phyloP scores from a whole-genome alignment of 2,113 vertebrate genomes.

The Okapia johnstoni region DNA sequence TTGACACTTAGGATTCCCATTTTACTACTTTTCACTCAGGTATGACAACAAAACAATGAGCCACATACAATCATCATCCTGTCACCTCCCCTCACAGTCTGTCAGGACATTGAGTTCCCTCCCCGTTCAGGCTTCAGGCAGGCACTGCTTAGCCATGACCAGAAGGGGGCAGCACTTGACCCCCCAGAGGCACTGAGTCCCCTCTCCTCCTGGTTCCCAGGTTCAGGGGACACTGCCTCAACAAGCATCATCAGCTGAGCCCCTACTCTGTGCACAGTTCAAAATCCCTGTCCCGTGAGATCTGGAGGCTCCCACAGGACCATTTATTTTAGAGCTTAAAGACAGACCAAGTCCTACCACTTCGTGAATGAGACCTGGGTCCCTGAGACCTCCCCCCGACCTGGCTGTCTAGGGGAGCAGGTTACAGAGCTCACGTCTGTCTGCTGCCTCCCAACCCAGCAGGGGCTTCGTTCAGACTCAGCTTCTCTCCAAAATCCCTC shows the following conservation, averaged over 20 bases:
- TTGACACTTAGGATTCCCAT: not conserved
- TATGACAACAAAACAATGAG: not conserved
- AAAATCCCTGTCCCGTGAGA: not conserved
- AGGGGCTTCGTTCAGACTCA: not conserved
- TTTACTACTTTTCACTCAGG: not conserved
- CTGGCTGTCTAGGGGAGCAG: not conserved
- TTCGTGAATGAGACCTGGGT: not conserved
- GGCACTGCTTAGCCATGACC: rapidly evolving
- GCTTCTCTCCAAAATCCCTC: not conserved
- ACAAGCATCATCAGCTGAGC: rapidly evolving
- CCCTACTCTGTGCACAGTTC: not conserved
- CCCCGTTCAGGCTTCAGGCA: rapidly evolving
- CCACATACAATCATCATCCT: not conserved
- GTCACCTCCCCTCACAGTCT: too few relatives aligned
- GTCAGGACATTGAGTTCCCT: not conserved
- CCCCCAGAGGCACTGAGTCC: rapidly evolving
- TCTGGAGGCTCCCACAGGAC: not conserved
- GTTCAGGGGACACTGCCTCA: not conserved
- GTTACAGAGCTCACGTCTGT: not conserved
- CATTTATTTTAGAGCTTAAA: not conserved
- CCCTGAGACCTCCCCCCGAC: not conserved
- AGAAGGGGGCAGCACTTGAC: not conserved
- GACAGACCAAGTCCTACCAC: not conserved
- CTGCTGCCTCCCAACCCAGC: not conserved
- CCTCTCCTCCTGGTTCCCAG: not conserved